Evolutionary conservation across 2,113 vertebrate species (phyloP), one percentile per base, ranked within the genome.

Genomic region (Platichthys flesus): DNA sequence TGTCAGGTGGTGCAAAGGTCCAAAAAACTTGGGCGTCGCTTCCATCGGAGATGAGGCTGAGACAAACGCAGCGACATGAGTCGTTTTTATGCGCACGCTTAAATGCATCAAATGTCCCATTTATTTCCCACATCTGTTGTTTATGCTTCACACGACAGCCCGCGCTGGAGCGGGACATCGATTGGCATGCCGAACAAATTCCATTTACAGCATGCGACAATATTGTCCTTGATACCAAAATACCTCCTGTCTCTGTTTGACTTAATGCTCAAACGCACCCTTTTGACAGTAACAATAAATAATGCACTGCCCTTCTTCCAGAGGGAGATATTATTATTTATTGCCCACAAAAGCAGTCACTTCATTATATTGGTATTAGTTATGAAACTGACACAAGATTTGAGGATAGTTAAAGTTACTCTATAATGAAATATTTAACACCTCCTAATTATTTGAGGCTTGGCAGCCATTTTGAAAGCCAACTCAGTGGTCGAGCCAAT

Each of bases 361-460:
- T 76, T 85, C 74, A 82, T 84, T 90, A 71, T 83, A 80, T 64
- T 81, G 67, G 66, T 14, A 68, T 85, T 47, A 60, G 67, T 70
- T 80, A 42, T 72, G 64, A 75, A 71, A 71, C 72, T 55, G 75
- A 81, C 75, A 82, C 47, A 90, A 85, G 76, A 77, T 74, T 83
- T 79, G 63, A 82, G 70, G 81, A 51, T 58, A 9, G 10, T 83
- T 85, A 70, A 79, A 87, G 87, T 81, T 64, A 63, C 72, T 83
- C 28, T 58, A 78, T 90, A 71, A 76, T 86, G 37, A 89, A 91
- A 92, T 88, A 88, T 93, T 91, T 91, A 92, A 69, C 73, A 70
- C 61, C 4, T 9, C 77, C 82, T 83, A 88, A 91, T 91, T 90
- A 92, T 90, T 87, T 88, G 57, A 88, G 68, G 69, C 69, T 90